Evolutionary conservation across 2,888 invertebrate genomes (phyloP).

Genomic region (Axea sp.): DNA sequence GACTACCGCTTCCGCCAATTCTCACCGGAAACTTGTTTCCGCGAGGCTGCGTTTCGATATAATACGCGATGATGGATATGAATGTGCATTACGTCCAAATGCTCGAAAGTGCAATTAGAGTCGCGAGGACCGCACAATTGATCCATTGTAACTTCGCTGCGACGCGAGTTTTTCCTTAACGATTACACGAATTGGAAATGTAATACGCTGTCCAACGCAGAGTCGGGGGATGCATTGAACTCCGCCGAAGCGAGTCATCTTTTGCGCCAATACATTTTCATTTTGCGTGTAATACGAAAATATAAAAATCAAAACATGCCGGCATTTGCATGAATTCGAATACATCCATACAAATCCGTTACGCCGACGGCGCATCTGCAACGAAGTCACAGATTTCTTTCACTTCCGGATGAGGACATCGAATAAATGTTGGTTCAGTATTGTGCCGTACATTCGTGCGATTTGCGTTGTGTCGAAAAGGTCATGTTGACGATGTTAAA

Average conservation of each 20-base stretch:
- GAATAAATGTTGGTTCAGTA: slow-evolving; percentile 88
- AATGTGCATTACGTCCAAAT: slow-evolving; percentile 32
- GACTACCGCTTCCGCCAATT: slow-evolving; percentile 92
- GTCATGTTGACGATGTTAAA: slow-evolving; percentile 90
- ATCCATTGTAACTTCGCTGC: background rate
- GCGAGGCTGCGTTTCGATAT: slow-evolving; percentile 81
- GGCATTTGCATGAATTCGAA: slow-evolving; percentile 34
- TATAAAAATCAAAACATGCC: slow-evolving; percentile 42
- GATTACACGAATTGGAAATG: too few species aligned
- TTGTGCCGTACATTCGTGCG: slow-evolving; percentile 89
- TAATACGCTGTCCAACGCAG: too few species aligned
- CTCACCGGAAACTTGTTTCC: slow-evolving; percentile 92
- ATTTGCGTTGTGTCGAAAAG: slow-evolving; percentile 88
- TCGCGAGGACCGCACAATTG: slow-evolving; percentile 6
- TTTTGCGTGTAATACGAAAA: background rate
- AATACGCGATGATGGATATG: slow-evolving; percentile 42
- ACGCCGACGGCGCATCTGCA: slow-evolving; percentile 36
- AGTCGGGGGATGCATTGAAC: too few species aligned
- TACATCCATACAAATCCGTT: slow-evolving; percentile 40
- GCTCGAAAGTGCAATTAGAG: slow-evolving; percentile 12
- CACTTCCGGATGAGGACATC: slow-evolving; percentile 85
- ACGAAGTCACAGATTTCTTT: slow-evolving; percentile 83
- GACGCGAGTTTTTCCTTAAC: too few species aligned
- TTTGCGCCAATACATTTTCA: slow-evolving; percentile 1
- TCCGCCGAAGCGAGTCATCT: background rate